phyloP scores from a whole-genome alignment of 2,797 vertebrate genomes.

The Megaceryle alcyon region DNA sequence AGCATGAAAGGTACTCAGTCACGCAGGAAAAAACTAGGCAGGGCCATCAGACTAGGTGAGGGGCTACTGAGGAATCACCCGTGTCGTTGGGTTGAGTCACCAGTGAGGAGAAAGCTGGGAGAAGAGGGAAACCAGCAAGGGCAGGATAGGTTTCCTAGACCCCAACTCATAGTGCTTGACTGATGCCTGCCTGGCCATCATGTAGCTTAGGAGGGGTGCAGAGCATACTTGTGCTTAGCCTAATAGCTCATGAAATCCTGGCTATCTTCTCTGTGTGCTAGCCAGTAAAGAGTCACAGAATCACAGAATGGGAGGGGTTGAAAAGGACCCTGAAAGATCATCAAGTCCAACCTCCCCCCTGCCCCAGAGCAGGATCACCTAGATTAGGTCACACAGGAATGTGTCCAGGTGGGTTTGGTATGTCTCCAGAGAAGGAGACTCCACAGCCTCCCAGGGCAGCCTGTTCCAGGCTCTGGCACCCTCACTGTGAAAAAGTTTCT shows the following conservation, averaged over 20 bases:
- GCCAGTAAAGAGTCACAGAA: not conserved
- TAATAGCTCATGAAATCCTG: not conserved
- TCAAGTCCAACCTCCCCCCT: too few species aligned
- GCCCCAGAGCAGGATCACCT: too few species aligned
- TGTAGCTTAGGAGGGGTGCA: fast-evolving
- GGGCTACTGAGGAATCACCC: not conserved
- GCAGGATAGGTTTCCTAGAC: not conserved
- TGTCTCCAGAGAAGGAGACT: too few species aligned
- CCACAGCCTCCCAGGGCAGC: too few species aligned
- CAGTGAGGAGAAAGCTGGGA: not conserved
- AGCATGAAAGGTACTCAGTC: not conserved
- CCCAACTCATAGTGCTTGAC: fast-evolving
- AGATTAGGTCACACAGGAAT: too few species aligned
- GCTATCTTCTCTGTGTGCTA: not conserved
- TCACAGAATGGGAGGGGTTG: too few species aligned
- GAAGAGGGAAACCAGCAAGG: not conserved
- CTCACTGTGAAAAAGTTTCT: too few species aligned
- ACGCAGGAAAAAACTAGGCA: not conserved
- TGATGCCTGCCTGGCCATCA: not conserved
- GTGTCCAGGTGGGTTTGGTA: too few species aligned
- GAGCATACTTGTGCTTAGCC: not conserved
- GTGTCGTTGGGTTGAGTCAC: not conserved
- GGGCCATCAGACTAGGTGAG: not conserved
- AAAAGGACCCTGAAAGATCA: too few species aligned
- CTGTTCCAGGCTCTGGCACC: too few species aligned